These are phyloP conservation scores for Spongia lamella DNA, from an alignment of 37 sponge, comb jelly and placozoan genomes.

Conservation along the genomic window DNA sequence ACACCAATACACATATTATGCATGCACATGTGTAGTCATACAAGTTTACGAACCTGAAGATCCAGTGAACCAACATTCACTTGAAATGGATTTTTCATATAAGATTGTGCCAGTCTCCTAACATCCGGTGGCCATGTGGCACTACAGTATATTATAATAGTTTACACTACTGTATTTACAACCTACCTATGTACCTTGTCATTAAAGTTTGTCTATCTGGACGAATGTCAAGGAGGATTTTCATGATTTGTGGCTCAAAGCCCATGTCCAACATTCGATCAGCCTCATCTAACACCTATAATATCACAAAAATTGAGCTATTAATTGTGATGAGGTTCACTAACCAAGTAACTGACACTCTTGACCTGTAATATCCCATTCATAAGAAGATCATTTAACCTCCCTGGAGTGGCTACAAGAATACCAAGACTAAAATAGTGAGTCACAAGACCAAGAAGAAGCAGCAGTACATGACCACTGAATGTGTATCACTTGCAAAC, in stretches of 20 bases:
- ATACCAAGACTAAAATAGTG: not conserved
- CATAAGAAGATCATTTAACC: constrained; percentile 91
- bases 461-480: too few relatives aligned
- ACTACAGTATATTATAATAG: constrained; percentile 41
- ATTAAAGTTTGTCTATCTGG: constrained; percentile 96
- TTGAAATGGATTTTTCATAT: constrained; percentile 88
- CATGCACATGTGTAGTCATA: too few relatives aligned
- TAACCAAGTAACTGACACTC: constrained; percentile 84
- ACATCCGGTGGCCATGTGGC: constrained; percentile 99
- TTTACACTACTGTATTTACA: not conserved
- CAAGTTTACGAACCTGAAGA: constrained; percentile 75
- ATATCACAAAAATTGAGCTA: not conserved
- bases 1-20: not conserved
- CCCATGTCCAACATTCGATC: constrained; percentile 99
- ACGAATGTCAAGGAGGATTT: constrained; percentile 88
- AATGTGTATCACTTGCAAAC: too few relatives aligned
- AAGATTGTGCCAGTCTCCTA: constrained; percentile 79
- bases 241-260: constrained; percentile 97
- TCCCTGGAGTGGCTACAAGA: constrained; percentile 87
- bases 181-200: constrained; percentile 70
- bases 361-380: constrained; percentile 63
- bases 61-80: constrained; percentile 92
- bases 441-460: too few relatives aligned
- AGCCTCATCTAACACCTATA: constrained; percentile 93
- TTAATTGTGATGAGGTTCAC: not conserved